Evolutionary conservation across 2,113 vertebrate species (phyloP).

Genomic region (Phaethornis superciliosus): DNA sequence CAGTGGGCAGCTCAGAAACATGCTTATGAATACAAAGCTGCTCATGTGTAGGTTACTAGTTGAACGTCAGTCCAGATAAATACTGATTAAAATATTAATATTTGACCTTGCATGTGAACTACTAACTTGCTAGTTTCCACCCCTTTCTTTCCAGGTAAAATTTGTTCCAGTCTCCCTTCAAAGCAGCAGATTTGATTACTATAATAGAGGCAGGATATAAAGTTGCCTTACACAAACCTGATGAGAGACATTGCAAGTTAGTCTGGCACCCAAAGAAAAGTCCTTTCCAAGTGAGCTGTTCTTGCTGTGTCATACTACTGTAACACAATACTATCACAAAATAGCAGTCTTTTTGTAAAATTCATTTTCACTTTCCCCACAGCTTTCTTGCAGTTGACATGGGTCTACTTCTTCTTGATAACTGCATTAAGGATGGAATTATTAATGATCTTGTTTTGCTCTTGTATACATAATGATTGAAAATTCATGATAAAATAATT

Average conservation of each 20-base stretch:
- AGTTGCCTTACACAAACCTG: neutral
- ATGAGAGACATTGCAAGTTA: neutral
- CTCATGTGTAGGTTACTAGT: neutral
- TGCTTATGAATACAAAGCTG: neutral
- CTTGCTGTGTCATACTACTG: neutral
- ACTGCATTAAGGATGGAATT: neutral
- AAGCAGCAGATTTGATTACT: neutral
- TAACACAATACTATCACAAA: neutral
- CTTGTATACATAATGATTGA: neutral
- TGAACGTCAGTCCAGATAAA: neutral
- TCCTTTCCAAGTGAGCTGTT: neutral
- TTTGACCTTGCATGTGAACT: neutral
- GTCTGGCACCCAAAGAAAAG: neutral
- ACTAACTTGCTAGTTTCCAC: neutral
- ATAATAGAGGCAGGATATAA: neutral
- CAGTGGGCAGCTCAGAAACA: neutral
- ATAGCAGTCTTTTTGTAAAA: neutral
- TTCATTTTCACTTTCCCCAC: neutral
- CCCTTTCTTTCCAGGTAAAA: neutral
- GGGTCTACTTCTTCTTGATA: neutral
- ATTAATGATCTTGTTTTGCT: neutral
- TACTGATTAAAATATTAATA: neutral
- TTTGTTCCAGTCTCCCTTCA: neutral
- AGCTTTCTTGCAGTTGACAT: neutral
- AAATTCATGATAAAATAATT: neutral